These are phyloP conservation scores for Sphyrna mokarran DNA, from an alignment of 2,113 vertebrate genomes.

Conservation along the genomic window DNA sequence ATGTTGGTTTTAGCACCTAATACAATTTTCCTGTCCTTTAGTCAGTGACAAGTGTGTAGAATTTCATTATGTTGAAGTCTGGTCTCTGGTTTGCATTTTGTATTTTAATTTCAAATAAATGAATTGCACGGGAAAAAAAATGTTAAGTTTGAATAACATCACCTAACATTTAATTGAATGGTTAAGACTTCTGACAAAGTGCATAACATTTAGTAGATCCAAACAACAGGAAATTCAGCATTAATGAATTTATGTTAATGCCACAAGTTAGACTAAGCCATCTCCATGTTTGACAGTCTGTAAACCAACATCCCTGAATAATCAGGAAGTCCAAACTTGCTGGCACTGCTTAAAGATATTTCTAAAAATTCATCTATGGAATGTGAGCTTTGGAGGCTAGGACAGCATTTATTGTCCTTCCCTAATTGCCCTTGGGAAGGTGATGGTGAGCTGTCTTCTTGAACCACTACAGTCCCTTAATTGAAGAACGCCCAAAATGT, in stretches of 20 bases:
- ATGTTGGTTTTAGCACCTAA: not conserved
- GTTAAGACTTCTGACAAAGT: not conserved
- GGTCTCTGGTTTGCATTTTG: not conserved
- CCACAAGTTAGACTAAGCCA: not conserved
- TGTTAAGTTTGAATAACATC: not conserved
- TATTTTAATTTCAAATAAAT: not conserved
- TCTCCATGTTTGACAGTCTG: not conserved
- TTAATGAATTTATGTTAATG: not conserved
- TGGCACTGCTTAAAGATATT: too few relatives aligned
- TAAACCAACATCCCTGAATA: not conserved
- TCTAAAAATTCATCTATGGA: too few relatives aligned
- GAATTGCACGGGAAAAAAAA: not conserved
- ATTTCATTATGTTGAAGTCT: not conserved
- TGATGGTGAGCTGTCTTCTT: too few relatives aligned
- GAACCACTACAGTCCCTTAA: too few relatives aligned
- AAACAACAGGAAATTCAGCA: not conserved
- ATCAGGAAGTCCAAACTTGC: too few relatives aligned
- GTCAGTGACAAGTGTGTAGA: not conserved
- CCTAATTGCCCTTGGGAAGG: too few relatives aligned
- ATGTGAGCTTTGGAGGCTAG: too few relatives aligned
- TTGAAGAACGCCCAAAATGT: too few relatives aligned
- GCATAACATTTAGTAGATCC: not conserved
- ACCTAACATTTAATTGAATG: not conserved
- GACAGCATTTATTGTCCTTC: too few relatives aligned
- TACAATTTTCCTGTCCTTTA: not conserved